These are phyloP conservation scores for Eurytoma californica DNA, from an alignment of 2,888 invertebrate species.

Conservation along the genomic window DNA sequence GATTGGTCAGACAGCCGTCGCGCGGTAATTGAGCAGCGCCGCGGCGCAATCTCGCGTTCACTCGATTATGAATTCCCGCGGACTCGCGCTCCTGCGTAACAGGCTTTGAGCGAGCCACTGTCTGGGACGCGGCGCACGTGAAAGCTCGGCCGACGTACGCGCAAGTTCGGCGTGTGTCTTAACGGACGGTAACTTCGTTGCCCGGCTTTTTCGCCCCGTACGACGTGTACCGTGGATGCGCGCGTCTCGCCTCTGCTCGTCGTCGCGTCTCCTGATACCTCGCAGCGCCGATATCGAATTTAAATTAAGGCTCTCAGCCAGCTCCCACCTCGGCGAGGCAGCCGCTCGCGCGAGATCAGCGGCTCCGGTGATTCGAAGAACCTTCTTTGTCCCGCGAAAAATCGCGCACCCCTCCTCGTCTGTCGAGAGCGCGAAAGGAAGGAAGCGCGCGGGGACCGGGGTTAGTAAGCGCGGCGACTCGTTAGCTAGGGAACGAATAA, in stretches of 20 bases:
- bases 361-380: too few species aligned
- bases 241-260: not conserved
- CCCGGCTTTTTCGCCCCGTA: constrained; percentile 9
- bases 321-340: not conserved
- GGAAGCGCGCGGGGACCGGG: too few species aligned
- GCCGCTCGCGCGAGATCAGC: not conserved
- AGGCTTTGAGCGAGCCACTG: not conserved
- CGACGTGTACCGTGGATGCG: not conserved
- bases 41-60: too few species aligned
- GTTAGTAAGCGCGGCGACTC: not conserved
- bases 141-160: too few species aligned
- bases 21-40: too few species aligned
- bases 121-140: not conserved
- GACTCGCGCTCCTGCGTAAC: not conserved
- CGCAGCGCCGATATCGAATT: constrained; percentile 19
- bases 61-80: not conserved
- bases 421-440: too few species aligned
- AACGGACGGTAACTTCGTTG: constrained; percentile 11
- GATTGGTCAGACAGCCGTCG: too few species aligned
- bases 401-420: too few species aligned
- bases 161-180: not conserved
- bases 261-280: constrained; percentile 10
- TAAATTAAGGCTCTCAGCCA: constrained; percentile 5
- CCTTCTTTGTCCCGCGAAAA: too few species aligned
- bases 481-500: not conserved